Evolutionary conservation across 2,797 vertebrate genomes (phyloP).

Genomic region (Sebastiscus tertius): DNA sequence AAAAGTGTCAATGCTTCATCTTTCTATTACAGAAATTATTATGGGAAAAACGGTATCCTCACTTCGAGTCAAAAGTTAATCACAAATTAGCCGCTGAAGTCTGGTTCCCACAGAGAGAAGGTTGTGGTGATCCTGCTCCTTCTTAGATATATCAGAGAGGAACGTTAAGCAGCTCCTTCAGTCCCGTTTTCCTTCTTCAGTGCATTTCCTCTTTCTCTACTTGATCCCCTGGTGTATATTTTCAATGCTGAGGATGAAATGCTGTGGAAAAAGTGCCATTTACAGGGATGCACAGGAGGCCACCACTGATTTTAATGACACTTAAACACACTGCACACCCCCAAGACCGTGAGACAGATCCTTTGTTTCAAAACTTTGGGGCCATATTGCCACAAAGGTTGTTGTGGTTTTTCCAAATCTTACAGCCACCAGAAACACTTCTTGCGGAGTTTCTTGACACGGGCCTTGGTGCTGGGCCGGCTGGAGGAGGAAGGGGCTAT

Average conservation of each 20-base stretch:
- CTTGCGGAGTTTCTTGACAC: constrained; percentile 93
- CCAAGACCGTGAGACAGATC: neutral
- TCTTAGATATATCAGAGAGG: neutral
- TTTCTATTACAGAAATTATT: constrained; percentile 2
- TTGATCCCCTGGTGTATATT: constrained; percentile 9
- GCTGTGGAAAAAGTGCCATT: constrained; percentile 26
- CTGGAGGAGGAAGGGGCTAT: constrained; percentile 41
- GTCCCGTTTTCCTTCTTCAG: constrained; percentile 7
- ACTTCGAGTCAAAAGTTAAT: constrained; percentile 21
- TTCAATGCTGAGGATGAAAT: neutral
- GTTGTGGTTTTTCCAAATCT: constrained; percentile 30
- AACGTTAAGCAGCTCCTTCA: constrained; percentile 25
- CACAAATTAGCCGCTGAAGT: constrained; percentile 18
- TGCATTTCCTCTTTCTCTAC: neutral
- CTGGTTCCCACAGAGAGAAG: neutral
- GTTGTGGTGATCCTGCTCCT: neutral
- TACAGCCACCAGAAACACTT: constrained; percentile 99
- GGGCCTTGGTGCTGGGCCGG: constrained; percentile 80
- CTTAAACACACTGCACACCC: constrained; percentile 1
- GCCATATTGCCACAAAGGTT: neutral
- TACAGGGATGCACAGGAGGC: constrained; percentile 21
- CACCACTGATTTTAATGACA: constrained; percentile 6
- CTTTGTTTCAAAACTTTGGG: constrained; percentile 3
- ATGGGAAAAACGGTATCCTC: constrained; percentile 8
- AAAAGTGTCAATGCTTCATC: constrained; percentile 17